Evolutionary conservation across 2,113 vertebrate species (phyloP), one percentile per base, ranked within the genome.

Genomic region (Procavia capensis): DNA sequence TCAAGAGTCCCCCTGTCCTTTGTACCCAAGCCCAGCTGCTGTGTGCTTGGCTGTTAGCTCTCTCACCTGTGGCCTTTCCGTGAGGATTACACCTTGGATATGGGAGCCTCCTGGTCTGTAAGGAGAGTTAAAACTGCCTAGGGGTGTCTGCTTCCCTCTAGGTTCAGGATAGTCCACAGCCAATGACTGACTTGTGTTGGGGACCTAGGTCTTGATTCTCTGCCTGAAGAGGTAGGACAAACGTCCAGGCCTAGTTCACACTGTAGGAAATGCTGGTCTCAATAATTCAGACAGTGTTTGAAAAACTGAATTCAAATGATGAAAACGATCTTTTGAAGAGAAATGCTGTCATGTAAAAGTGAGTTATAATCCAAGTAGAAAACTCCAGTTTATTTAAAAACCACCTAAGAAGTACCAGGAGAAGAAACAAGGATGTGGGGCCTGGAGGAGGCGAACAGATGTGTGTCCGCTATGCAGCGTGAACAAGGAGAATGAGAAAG

Each of bases 221-320:
- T 66, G 59, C 36, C 43, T 2, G 50, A 43, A 72, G 24, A 92
- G 22, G 36, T 7, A 72, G 70, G 34, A 31, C 13, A 75, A 63
- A 68, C 84, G 81, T 87, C 2, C 24, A 57, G 70, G 79, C 91
- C 29, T 39, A 72, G 24, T 31, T 90, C 68, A 54, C 50, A 90
- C 93, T 93, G 97, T 45, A 80, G 47, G 41, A 70, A 57, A 61
- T 45, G 45, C 39, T 74, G 20, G n/a, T 66, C 85, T 76, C 64
- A 64, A 92, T 90, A 96, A 97, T 34, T 59, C 36, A 90, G 78
- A 79, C 11, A 39, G 24, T 82, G 22, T 47, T 90, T 90, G 54
- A 70, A 84, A 84, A 96, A 61, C 27, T 41, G 80, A 64, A 85
- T 80, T 84, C 39, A 59, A 80, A 24, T 63, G 81, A 63, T 89